Base-by-base conservation (phyloP, 2,797 vertebrate genomes). In the Tympanoctomys barrerae region DNA sequence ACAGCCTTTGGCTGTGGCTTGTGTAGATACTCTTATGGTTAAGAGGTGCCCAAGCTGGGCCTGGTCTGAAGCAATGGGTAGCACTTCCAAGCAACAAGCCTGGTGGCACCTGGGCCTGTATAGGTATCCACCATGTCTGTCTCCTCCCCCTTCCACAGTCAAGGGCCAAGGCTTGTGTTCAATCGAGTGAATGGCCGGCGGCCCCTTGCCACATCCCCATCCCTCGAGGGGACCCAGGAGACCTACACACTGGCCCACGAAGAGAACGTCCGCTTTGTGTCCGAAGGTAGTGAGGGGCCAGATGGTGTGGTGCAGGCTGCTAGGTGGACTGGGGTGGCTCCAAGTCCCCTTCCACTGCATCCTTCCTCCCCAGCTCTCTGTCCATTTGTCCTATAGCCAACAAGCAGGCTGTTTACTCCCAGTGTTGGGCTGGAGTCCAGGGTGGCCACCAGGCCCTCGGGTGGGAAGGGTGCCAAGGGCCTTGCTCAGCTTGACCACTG, bases 181-280 rank as follows among this genome's bases (percentile, higher is more conserved):
- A 99, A 99, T 93, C 99, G 99, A 54, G 98, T 99, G 97, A 99
- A 99, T 7, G 99, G 99, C 95, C 99, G 99, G 96, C 98, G 99
- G 82, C 98, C 99, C n/a, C 98, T 98, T 18, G 88, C 98, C 64
- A 98, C 98, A 18, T 94, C 97, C 4, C 98, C 98, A 28, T 99
- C 98, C 96, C 42, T 97, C 14, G 97, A 97, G 1, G 97, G 98
- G 80, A 97, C 98, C 0, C 98, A 98, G 1, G 99, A 99, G 97
- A 98, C 98, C 79, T 99, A 99, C 98, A 99, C 99, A 0, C 97
- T 99, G 39, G 99, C 99, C 19, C 99, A 99, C 0, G 99, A 99
- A 97, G 99, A 99, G 97, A 99, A 99, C 0, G 99, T 99, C 96
- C 98, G 99, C 88, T 99, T 99, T 92, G 98, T 99, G 61, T 99